Evolutionary conservation across 1,140 invertebrate genomes (phyloP), one percentile per base, ranked within the genome.

Genomic region (Zaprionus tsacasi): DNA sequence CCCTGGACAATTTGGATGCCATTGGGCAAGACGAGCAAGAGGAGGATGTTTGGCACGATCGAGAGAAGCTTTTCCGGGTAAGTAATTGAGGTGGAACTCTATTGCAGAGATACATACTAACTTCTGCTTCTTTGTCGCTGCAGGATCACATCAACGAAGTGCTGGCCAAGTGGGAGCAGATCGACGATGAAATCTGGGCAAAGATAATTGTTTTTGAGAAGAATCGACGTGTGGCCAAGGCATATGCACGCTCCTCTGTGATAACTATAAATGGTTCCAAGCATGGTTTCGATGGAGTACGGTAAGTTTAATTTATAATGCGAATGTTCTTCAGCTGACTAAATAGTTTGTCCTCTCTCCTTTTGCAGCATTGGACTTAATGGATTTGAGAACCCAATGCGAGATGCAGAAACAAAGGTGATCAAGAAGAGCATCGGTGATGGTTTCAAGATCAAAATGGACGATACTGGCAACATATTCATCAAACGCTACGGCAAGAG

Each of bases 111-210:
- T 35, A 7, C 7, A 48, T 48, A 15, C 7, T 15, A 15, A 25
- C 12, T 12, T 17, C 17, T 43, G 13, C 25, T 21, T 6, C 21
- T 21, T 21, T 21, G 21, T n/a, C 38, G 5, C 6, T 92, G n/a
- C 93, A 99, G 98, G 98, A 99, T 93, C 98, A 99, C 93, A 98
- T 99, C 93, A 96, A 98, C 91, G 98, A 99, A 94, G 98, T 99
- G 50, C 93, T 99, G 68, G 95, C 98, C 93, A 99, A 99, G 94
- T 98, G 98, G 97, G 97, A 96, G 77, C 97, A 98, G 93, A 98
- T 99, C 79, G 98, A 99, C 90, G 98, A 99, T 91, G 98, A 99
- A 93, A 99, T 99, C 79, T 99, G 98, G 98, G 97, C 98, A 56
- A 99, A 99, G 94, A 97, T 99, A 36, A 98, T 99, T 82, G 97